Conservation (phyloP, 2,888 invertebrate genomes). For the Hirtodrosophila duncani region DNA sequence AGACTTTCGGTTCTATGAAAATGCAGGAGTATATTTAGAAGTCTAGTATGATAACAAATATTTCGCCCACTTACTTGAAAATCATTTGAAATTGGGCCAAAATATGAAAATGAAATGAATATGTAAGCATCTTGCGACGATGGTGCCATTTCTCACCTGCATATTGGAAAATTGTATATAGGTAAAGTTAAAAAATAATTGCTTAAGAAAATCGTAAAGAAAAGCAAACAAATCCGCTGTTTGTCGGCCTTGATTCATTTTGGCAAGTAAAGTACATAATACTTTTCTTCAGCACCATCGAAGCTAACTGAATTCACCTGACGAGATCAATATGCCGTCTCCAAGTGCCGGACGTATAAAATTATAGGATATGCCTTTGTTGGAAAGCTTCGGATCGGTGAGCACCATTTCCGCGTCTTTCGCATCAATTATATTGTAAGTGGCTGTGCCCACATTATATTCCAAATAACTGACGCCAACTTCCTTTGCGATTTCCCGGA, state of each 20-base stretch:
- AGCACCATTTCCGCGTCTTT: conserved; percentile 61
- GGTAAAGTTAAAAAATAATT: too few relatives aligned
- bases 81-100: conserved; percentile 66
- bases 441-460: conserved; percentile 41
- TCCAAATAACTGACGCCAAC: conserved; percentile 50
- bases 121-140: conserved; percentile 70
- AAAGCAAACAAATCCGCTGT: too few relatives aligned
- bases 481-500: conserved; percentile 22
- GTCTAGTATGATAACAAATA: fast-evolving
- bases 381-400: conserved; percentile 60
- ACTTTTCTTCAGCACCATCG: fast-evolving
- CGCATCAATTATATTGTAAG: conserved; percentile 66
- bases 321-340: conserved; percentile 62
- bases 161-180: too few relatives aligned
- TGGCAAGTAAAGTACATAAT: too few relatives aligned
- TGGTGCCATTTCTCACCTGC: conserved; percentile 71
- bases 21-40: background rate
- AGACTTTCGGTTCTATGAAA: conserved; percentile 62
- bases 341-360: conserved; percentile 64
- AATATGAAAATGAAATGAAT: conserved; percentile 74
- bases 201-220: too few relatives aligned
- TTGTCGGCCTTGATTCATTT: too few relatives aligned
- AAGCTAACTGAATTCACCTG: conserved; percentile 34
- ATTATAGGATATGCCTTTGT: conserved; percentile 57
- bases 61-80: conserved; percentile 56